Evolutionary conservation across 2,888 invertebrate species (phyloP), one percentile per base, ranked within the genome.

Genomic region (Nipponacmea schrenckii): DNA sequence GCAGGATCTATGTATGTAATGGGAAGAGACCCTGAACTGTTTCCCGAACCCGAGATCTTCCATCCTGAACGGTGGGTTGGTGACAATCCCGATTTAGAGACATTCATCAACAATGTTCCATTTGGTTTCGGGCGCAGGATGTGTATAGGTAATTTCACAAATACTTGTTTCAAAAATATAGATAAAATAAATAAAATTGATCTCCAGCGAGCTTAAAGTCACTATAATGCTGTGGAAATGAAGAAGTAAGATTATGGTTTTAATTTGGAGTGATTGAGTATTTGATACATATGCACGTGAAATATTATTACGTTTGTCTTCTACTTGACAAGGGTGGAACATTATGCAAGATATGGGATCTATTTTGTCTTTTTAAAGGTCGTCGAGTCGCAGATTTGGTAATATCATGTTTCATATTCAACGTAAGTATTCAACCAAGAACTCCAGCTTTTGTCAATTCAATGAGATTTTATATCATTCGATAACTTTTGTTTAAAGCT

Each of bases 1-100:
- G 75, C 77, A 20, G 66, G 71, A 8, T 77, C 78, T n/a, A 79
- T 78, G 77, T 78, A 74, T 66, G 77, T 77, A 45, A 78, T 78
- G 73, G 79, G 78, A 20, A 69, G 79, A 56, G 71, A 74, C 46
- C 44, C 69, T 3, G 24, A 64, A 1, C 15, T 78, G 31, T 72
- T 74, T 31, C 62, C 63, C 15, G 64, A 75, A 45, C 73, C 75
- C 15, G 74, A 74, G 8, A 31, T 2, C 7, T 79, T 79, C 65
- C 12, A 46, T n/a, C 79, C 79, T 31, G 73, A 74, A 14, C 26
- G 79, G 70, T 79, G 79, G 79, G 14, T 76, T 46, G 62, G 24
- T 7, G 64, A 70, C 31, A 66, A 74, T 24, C 20, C 48, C 5
- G 56, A 67, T 2, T 68, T 77, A n/a, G 77, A 72, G 17, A 64